These are phyloP conservation scores for Pyralis farinalis DNA, from an alignment of 2,888 invertebrate species.

Conservation along the genomic window DNA sequence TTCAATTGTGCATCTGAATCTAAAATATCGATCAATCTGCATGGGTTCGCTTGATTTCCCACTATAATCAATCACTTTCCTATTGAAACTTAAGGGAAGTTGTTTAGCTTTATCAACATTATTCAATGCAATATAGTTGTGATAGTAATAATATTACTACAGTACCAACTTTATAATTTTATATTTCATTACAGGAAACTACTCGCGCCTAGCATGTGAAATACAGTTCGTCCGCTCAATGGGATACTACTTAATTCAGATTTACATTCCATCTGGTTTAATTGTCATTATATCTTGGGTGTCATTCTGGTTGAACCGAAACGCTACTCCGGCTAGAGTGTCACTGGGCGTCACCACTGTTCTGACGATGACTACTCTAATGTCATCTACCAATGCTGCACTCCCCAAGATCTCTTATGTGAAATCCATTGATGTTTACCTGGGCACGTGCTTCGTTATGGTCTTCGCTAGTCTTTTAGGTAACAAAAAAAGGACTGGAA, in stretches of 20 bases:
- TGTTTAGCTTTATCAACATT: neutral
- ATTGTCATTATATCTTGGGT: conserved; percentile 99
- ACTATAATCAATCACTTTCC: conserved; percentile 8
- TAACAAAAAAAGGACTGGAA: conserved; percentile 59
- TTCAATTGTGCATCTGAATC: conserved; percentile 7
- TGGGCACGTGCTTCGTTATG: conserved; percentile 99
- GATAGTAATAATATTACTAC: too few species aligned
- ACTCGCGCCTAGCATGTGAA: conserved; percentile 96
- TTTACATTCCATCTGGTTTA: conserved; percentile 97
- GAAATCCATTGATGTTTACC: conserved; percentile 98
- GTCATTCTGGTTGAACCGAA: conserved; percentile 97
- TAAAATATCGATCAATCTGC: conserved; percentile 21
- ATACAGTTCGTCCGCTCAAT: conserved; percentile 98
- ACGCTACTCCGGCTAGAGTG: conserved; percentile 96
- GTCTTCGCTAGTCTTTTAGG: conserved; percentile 98
- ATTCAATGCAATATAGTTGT: too few species aligned
- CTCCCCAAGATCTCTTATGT: conserved; percentile 99
- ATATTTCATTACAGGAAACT: conserved; percentile 87
- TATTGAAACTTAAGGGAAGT: conserved; percentile 7
- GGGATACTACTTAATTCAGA: conserved; percentile 99
- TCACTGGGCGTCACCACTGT: conserved; percentile 97
- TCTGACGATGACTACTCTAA: conserved; percentile 98
- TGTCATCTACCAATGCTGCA: conserved; percentile 97
- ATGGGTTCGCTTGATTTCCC: conserved; percentile 35
- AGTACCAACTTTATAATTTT: too few species aligned